A percentile compares a stretch with the other conserved stretches of the same genome.
Conservation (phyloP, 1,140 invertebrate species). For the Trichonephila clavata region DNA sequence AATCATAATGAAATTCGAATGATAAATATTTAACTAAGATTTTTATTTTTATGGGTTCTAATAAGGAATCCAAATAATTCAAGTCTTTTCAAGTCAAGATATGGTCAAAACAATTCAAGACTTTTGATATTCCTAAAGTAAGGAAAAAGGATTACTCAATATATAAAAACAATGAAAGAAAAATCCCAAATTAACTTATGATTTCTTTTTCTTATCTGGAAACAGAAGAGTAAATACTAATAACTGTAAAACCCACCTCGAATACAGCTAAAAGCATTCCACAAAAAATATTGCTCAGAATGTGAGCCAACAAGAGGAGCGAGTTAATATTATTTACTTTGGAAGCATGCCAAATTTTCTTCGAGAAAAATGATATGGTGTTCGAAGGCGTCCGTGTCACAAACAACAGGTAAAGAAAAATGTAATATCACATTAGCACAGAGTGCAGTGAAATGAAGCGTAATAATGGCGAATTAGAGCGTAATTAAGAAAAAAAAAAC, state of each 20-base stretch:
- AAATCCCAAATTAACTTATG: no score
- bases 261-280: conserved; percentile 12
- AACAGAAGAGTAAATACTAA: neutral
- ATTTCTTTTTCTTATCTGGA: no score
- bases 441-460: neutral
- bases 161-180: no score
- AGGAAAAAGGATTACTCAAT: no score
- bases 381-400: neutral
- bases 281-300: neutral
- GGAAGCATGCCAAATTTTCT: neutral
- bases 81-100: no score
- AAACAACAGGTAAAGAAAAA: conserved; percentile 8
- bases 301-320: neutral
- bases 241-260: neutral
- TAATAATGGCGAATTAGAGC: conserved; percentile 16
- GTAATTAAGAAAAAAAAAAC: neutral
- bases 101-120: no score
- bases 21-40: no score
- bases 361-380: neutral
- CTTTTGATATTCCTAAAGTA: no score
- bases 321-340: neutral
- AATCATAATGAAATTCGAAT: no score
- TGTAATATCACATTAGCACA: neutral
- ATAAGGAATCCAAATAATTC: no score
- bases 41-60: no score